Evolutionary conservation across 92 coral and sea anemone species (phyloP).

Genomic region (Muricea muricata): DNA sequence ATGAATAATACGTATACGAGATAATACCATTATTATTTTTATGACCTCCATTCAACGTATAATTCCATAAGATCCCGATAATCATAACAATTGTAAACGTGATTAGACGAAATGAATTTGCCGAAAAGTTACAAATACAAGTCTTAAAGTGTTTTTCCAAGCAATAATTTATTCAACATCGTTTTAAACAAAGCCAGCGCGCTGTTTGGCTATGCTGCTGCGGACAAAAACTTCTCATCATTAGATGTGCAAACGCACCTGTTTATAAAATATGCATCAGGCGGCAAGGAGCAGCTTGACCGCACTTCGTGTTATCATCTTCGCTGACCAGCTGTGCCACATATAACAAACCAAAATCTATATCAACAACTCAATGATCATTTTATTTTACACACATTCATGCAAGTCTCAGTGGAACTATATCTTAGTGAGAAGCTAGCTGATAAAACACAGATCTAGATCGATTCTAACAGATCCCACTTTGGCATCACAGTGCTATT

Average conservation of each 20-base stretch:
- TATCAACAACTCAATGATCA: conserved; percentile 12
- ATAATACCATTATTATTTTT: conserved; percentile 21
- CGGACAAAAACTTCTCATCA: conserved; percentile 10
- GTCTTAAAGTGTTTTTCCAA: conserved; percentile 5
- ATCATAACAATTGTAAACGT: neutral
- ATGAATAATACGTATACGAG: conserved; percentile 23
- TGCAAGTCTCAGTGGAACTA: neutral
- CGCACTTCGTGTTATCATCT: conserved; percentile 40
- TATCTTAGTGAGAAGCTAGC: neutral
- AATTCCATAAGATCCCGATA: neutral
- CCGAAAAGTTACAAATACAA: neutral
- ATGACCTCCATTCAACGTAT: conserved; percentile 1
- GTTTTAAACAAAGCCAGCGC: conserved; percentile 10
- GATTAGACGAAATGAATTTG: neutral
- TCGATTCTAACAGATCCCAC: neutral
- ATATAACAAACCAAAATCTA: conserved; percentile 29
- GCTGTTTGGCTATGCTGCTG: conserved; percentile 4
- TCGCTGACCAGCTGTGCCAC: conserved; percentile 49
- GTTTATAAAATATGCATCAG: conserved; percentile 47
- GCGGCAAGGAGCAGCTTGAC: conserved; percentile 41
- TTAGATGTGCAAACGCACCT: conserved; percentile 48
- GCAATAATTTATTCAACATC: neutral
- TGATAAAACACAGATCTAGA: neutral
- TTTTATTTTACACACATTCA: neutral
- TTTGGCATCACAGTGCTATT: neutral